Base-by-base conservation (phyloP, 2,113 vertebrate genomes). In the Pithys albifrons region DNA sequence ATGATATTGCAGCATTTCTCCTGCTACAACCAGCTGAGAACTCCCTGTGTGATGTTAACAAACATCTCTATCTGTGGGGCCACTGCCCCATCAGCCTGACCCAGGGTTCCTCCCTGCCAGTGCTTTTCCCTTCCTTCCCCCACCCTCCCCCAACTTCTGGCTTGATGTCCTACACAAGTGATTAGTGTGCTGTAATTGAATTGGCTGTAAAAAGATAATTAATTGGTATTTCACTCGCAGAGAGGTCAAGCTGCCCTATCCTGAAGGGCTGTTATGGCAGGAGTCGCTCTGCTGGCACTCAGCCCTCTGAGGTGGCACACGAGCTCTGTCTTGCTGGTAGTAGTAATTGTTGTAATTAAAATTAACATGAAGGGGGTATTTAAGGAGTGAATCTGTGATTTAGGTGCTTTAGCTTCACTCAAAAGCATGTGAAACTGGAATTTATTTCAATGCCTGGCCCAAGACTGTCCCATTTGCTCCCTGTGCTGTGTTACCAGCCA, bases 131-230 rank as follows among this genome's bases (percentile, higher is more conserved):
- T 70, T 65, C 48, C 24, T 58, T 62, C 78, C 59, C 67, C 29
- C 46, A 3, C 25, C 46, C 3, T 13, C 72, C 73, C 57, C 67
- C 24, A 57, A 22, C 95, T 96, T 83, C 61, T 83, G 79, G 80
- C 91, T 93, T 77, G 4, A 58, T 94, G 97, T 92, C 97, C 98
- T 98, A 93, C 97, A 95, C 97, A 97, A 98, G 96, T 98, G 98
- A 98, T 96, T 98, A 97, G 97, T 94, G 91, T 93, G 94, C 95
- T 94, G 92, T 98, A 98, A 98, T 97, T 97, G 98, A 97, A 96
- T 91, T 71, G 96, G 96, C 97, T 87, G 96, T 98, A 97, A 98
- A 98, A 97, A 96, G 97, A 96, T 98, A 98, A 99, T 98, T 97
- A 98, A 98, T 97, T 94, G 96, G 91, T 97, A 92, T 95, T 97